Evolutionary conservation across 92 coral and sea anemone species (phyloP), one percentile per base, ranked within the genome.

Genomic region (Parazoanthus swiftii): DNA sequence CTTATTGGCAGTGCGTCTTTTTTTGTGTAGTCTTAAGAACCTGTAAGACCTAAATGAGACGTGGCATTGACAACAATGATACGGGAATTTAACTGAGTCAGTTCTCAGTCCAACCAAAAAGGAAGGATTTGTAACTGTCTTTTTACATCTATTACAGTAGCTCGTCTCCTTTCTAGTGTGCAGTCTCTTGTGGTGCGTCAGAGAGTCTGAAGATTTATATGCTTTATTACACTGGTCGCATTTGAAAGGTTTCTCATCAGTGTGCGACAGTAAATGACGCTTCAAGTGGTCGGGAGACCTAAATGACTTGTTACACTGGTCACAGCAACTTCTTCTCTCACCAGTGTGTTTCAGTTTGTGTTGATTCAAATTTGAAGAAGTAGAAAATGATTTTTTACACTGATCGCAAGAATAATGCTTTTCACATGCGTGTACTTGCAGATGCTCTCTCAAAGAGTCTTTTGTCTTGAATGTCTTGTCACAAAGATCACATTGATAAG

Each of bases 171-270:
- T 63, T 36, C 14, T n/a, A 42, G 54, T 76, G 80, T 76, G 80
- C 39, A 76, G 80, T 76, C 80, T 76, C 9, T 14, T 36, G 50
- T 76, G 50, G 33, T 36, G 46, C n/a, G 16, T 39, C 50, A 76
- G 20, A 20, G 4, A 8, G 0, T 9, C 5, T 20, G 26, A 76
- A 42, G 39, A 8, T 26, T 39, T 38, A 18, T 76, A 76, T 76
- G 56, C 80, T 76, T 76, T 76, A 56, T 76, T 26, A 16, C 80
- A 76, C 48, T 35, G 50, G 80, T 76, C 43, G 43, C 80, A 76
- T 21, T 37, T 16, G 50, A 38, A 76, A 76, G 48, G 48, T 39
- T 39, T 76, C 23, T 76, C 80, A 38, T 39, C 54, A 20, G 25
- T 76, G 48, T 76, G 80, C 4, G 77, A 29, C 42, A 33, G 42